Evolutionary conservation across 2,797 vertebrate genomes (phyloP).

Genomic region (Dipus sagitta): DNA sequence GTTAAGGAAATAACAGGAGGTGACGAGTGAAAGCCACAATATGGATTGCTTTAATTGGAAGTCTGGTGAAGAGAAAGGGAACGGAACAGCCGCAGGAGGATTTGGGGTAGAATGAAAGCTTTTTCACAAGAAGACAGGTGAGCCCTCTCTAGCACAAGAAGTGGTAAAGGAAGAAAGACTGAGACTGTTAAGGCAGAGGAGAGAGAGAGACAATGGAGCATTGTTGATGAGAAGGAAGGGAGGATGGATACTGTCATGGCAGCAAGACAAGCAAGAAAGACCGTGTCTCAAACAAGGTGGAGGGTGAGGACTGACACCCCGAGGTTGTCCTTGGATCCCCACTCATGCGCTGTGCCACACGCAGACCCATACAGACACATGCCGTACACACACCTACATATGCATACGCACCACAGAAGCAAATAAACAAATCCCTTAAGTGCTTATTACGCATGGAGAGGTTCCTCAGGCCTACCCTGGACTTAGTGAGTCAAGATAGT

Average conservation of each 20-base stretch:
- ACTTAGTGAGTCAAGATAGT: not conserved
- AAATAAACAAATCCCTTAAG: not conserved
- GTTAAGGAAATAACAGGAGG: not conserved
- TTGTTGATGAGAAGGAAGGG: not conserved
- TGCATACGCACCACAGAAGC: no score
- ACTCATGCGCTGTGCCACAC: no score
- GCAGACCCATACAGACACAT: no score
- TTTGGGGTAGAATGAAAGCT: not conserved
- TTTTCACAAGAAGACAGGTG: slow-evolving; percentile 7
- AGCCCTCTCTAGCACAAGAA: slow-evolving; percentile 41
- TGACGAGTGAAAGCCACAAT: not conserved
- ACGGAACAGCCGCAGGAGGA: not conserved
- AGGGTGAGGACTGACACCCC: no score
- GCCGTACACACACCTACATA: no score
- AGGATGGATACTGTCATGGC: not conserved
- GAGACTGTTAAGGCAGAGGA: not conserved
- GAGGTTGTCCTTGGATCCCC: no score
- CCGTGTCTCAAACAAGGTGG: no score
- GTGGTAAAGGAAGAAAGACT: slow-evolving; percentile 3
- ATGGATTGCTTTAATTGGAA: not conserved
- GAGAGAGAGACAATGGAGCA: not conserved
- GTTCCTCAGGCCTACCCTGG: not conserved
- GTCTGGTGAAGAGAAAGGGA: not conserved
- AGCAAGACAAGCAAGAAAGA: no score
- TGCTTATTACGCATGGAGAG: not conserved